Evolutionary conservation across 2,888 invertebrate species (phyloP), one percentile per base, ranked within the genome.

Genomic region (Drosophila heteroneura): DNA sequence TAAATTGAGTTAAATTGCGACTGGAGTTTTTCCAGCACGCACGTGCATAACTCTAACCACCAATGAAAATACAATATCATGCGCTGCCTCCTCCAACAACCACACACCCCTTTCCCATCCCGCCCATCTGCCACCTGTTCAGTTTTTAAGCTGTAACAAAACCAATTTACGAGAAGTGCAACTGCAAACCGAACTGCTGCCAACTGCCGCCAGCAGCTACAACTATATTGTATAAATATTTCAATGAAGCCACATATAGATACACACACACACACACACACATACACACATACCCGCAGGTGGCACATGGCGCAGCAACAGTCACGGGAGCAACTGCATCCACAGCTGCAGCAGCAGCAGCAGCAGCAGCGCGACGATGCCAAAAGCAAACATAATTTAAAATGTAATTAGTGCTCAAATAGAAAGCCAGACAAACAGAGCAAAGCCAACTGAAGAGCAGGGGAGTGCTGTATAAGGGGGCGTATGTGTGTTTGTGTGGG

Each of bases 341-440:
- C 73, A 71, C 49, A 65, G 32, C 57, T 12, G 22, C 19, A 49
- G 53, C 32, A 26, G 67, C 69, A 61, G 67, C 72, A 37, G 37
- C 41, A 16, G 14, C 35, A 35, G 35, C 37, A 37, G 16, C n/a
- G 62, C 76, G 71, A 77, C 82, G 78, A 71, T 78, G 79, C 83
- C 86, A 83, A 88, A 90, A 85, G 91, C 90, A 90, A 88, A 88
- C 87, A 91, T 90, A 91, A 91, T 90, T 90, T 91, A 90, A 90
- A 90, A 90, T 90, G 90, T 90, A 90, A 90, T 90, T 90, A 90
- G 91, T 89, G 89, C 89, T 90, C 90, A 90, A 90, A 90, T 91
- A 90, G 87, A 87, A 86, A 89, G 81, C 77, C 90, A 85, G 88
- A 85, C 87, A 86, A 89, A 89, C 82, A 75, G 61, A 49, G 61